phyloP scores from a whole-genome alignment of 30 jellyfish, hydroid and myxozoan genomes.

The Pseudorhiza aurosa region DNA sequence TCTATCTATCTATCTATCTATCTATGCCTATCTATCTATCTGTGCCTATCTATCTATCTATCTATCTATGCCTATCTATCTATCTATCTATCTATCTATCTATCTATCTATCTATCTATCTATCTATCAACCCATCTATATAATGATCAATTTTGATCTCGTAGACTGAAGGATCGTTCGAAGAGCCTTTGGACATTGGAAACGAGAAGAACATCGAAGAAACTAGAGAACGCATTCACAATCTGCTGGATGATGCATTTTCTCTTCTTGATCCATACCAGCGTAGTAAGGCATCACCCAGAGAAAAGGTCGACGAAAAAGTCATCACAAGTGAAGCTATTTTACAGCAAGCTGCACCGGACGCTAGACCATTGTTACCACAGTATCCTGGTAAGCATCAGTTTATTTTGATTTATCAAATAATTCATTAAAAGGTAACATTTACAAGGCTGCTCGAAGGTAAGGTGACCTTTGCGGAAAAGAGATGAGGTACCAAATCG shows the following conservation, averaged over 20 bases:
- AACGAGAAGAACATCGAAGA: slow-evolving; percentile 79
- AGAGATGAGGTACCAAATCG: too few relatives aligned
- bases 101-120: not conserved
- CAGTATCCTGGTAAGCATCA: slow-evolving; percentile 76
- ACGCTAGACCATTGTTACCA: slow-evolving; percentile 24
- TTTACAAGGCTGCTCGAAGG: too few relatives aligned
- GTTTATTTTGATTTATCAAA: too few relatives aligned
- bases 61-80: not conserved
- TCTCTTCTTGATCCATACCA: slow-evolving; percentile 68
- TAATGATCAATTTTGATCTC: too few relatives aligned
- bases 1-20: not conserved
- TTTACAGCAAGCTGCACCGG: slow-evolving; percentile 38
- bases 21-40: too few relatives aligned
- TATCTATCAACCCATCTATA: not conserved
- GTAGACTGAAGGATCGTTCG: slow-evolving; percentile 54
- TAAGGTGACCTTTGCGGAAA: too few relatives aligned
- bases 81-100: not conserved
- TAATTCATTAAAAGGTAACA: too few relatives aligned
- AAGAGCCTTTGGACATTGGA: slow-evolving; percentile 26
- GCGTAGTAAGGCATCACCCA: slow-evolving; percentile 6
- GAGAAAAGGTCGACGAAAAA: slow-evolving; percentile 16
- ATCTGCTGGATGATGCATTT: slow-evolving; percentile 91
- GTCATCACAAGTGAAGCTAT: slow-evolving; percentile 23
- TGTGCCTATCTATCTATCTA: not conserved
- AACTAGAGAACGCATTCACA: slow-evolving; percentile 87